These are phyloP conservation scores for Blera fallax DNA, from an alignment of 2,888 invertebrate genomes.

Conservation along the genomic window DNA sequence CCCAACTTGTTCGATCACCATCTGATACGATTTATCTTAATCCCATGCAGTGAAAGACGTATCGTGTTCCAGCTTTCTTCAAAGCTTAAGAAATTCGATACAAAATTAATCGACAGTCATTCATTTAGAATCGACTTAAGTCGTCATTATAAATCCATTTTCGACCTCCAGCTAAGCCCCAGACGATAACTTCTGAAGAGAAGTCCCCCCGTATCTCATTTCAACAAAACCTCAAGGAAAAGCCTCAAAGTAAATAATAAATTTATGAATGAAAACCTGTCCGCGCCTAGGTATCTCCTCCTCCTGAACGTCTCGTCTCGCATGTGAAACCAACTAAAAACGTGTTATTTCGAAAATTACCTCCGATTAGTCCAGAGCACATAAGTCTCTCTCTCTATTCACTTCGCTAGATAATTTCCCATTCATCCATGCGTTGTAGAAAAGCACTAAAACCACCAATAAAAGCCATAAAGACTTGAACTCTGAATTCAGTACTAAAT, in stretches of 20 bases:
- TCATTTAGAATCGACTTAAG: neutral
- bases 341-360: constrained; percentile 15
- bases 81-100: no score
- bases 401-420: neutral
- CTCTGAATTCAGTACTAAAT: constrained; percentile 43
- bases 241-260: neutral
- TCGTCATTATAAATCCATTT: constrained; percentile 23
- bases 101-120: neutral
- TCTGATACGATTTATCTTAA: no score
- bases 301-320: neutral
- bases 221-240: neutral
- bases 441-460: constrained; percentile 52
- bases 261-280: constrained; percentile 34
- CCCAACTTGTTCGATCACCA: no score
- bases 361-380: neutral
- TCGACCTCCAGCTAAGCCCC: constrained; percentile 22
- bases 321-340: constrained; percentile 32
- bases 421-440: neutral
- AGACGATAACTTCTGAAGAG: neutral
- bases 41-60: no score
- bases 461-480: constrained; percentile 27
- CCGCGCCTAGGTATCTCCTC: neutral
- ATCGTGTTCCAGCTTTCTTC: no score
- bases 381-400: neutral
- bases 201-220: constrained; percentile 3